Percentiles rank a stretch among this genome's conserved stretches.
phyloP scores from a whole-genome alignment of 2,888 invertebrate genomes.

The Nomada fucata region DNA sequence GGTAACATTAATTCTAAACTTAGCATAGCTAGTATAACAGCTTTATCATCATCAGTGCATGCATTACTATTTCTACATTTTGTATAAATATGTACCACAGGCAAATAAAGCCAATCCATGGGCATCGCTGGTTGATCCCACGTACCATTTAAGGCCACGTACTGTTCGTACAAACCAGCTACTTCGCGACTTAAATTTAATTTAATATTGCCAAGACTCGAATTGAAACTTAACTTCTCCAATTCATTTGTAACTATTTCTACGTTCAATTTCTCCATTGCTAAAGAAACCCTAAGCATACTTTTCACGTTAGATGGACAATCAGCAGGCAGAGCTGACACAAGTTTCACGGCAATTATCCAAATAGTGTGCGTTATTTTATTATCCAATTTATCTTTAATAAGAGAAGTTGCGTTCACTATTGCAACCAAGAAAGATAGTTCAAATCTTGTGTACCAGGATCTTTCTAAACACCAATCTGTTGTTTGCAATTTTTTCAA shows the following conservation, averaged over 20 bases:
- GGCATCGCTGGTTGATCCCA: slow-evolving; percentile 89
- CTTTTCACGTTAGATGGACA: slow-evolving; percentile 68
- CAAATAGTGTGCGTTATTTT: slow-evolving; percentile 68
- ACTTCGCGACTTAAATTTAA: slow-evolving; percentile 68
- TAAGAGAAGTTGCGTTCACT: slow-evolving; percentile 69
- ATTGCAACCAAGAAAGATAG: slow-evolving; percentile 74
- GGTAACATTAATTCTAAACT: slow-evolving; percentile 78
- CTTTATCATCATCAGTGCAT: slow-evolving; percentile 65
- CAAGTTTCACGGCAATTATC: slow-evolving; percentile 79
- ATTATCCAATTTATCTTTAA: slow-evolving; percentile 58
- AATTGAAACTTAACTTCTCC: slow-evolving; percentile 63
- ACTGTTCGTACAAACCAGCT: slow-evolving; percentile 73
- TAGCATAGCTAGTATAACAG: slow-evolving; percentile 72
- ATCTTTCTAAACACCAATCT: slow-evolving; percentile 79
- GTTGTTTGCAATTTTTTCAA: slow-evolving; percentile 70
- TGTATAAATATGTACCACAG: slow-evolving; percentile 87
- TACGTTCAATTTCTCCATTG: slow-evolving; percentile 73
- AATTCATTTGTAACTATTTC: slow-evolving; percentile 71
- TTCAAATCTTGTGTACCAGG: slow-evolving; percentile 81
- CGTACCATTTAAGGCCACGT: slow-evolving; percentile 68
- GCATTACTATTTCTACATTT: slow-evolving; percentile 77
- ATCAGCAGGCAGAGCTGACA: slow-evolving; percentile 80
- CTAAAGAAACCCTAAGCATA: slow-evolving; percentile 75
- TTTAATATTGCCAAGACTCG: slow-evolving; percentile 34
- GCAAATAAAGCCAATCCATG: slow-evolving; percentile 92